Evolutionary conservation across 2,797 vertebrate genomes (phyloP).

Genomic region (Parauchenoglanis ngamensis): DNA sequence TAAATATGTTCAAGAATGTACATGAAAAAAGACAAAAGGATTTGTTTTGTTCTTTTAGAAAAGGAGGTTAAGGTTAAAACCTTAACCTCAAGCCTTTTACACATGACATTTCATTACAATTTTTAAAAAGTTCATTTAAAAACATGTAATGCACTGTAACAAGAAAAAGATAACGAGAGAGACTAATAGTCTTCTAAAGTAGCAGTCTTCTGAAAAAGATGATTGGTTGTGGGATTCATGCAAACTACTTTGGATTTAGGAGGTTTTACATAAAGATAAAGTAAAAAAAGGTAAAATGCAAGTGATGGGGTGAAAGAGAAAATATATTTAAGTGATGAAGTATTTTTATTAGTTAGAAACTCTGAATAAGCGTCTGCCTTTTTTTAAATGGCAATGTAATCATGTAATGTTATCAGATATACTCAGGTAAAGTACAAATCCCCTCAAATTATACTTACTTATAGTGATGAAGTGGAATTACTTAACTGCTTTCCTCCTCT

Average conservation of each 20-base stretch:
- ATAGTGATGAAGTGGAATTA: neutral
- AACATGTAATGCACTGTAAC: neutral
- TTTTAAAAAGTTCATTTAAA: neutral
- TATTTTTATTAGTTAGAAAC: neutral
- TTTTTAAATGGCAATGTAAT: neutral
- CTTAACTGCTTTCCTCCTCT: neutral
- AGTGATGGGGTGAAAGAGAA: neutral
- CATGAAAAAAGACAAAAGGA: neutral
- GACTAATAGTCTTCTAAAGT: neutral
- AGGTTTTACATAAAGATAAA: neutral
- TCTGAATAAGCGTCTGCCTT: neutral
- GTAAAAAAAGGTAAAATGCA: neutral
- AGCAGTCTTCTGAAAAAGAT: neutral
- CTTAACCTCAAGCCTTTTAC: no score
- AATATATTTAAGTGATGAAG: neutral
- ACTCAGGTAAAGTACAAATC: neutral
- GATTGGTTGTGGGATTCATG: neutral
- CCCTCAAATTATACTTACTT: neutral
- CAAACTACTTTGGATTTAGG: neutral
- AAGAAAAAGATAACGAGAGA: neutral
- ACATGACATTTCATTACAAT: neutral
- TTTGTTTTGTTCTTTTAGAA: neutral
- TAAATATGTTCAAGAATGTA: neutral
- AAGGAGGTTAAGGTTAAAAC: neutral
- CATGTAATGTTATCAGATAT: neutral